Base-by-base conservation (phyloP, 2,113 vertebrate genomes). In the Osmerus eperlanus region DNA sequence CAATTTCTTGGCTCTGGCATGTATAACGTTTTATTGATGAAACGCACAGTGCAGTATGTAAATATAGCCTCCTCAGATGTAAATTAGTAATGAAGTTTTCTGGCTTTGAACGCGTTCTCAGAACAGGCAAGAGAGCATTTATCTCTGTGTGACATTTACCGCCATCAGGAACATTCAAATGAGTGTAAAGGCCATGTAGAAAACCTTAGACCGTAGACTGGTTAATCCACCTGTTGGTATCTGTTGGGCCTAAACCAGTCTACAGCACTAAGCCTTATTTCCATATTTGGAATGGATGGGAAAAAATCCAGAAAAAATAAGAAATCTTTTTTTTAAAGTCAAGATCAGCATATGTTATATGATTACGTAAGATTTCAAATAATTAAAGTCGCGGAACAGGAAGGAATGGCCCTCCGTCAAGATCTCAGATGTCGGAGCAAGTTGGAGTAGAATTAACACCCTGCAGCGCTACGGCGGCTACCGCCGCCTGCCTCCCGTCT, bases 401-500 rank as follows among this genome's bases (percentile, higher is more conserved):
- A 68, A 52, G 60, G 5, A 53, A 54, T 16, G 6, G 2, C 13
- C 36, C 19, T 19, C 60, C 28, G 32, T 15, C 65, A 55, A 54
- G 25, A 53, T 54, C 29, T 67, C 63, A 67, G 72, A 75, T 75
- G 72, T 74, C 47, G 56, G 56, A 61, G 41, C 15, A 13, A 9
- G 65, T 75, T 67, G 67, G 71, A 58, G 28, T 14, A 62, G 60
- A 62, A 16, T 62, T 67, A 56, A 29, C 23, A 9, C 21, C 32
- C 72, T 6, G 62, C 77, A 67, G 68, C 64, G 72, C 47, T 65
- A 56, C 59, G 1, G 64, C 15, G 29, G 68, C 64, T 64, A 25
- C 21, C 23, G 4, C 23, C 1, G 60, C 60, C 60, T 29, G 19
- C 28, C 68, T 56, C 61, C 68, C 55, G 68, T 74, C 61, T 58